Conservation (phyloP, 1,140 invertebrate species). For the Camponotus floridanus region DNA sequence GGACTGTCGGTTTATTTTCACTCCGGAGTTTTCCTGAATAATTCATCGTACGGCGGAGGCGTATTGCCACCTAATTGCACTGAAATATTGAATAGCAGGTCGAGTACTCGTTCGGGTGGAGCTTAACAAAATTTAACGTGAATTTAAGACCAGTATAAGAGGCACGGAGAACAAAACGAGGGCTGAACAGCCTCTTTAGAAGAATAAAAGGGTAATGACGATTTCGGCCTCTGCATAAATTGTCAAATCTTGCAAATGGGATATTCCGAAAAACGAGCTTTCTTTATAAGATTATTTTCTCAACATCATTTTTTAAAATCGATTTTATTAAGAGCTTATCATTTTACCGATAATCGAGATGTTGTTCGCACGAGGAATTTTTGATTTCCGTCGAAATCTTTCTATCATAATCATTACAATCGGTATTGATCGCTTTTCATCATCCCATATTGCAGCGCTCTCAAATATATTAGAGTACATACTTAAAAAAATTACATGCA, state of each 20-base stretch:
- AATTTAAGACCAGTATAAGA: conserved; percentile 59
- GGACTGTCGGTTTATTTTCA: conserved; percentile 71
- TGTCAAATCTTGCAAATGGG: not conserved
- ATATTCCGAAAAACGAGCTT: not conserved
- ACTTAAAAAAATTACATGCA: conserved; percentile 56
- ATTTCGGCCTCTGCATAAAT: not conserved
- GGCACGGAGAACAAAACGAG: not conserved
- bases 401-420: not conserved
- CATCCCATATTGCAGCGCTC: not conserved
- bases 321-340: not conserved
- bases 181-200: conserved; percentile 19
- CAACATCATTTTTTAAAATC: not conserved
- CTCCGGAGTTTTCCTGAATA: conserved; percentile 75
- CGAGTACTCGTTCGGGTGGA: conserved; percentile 20
- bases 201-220: not conserved
- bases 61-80: conserved; percentile 75
- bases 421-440: not conserved
- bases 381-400: not conserved
- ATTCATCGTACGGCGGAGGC: conserved; percentile 69
- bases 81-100: conserved; percentile 76
- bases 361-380: too few species aligned
- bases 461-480: not conserved
- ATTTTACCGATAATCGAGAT: not conserved
- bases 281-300: not conserved
- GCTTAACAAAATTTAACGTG: conserved; percentile 61